Evolutionary conservation across 2,113 vertebrate genomes (phyloP).

Genomic region (Oenanthe oenanthe): DNA sequence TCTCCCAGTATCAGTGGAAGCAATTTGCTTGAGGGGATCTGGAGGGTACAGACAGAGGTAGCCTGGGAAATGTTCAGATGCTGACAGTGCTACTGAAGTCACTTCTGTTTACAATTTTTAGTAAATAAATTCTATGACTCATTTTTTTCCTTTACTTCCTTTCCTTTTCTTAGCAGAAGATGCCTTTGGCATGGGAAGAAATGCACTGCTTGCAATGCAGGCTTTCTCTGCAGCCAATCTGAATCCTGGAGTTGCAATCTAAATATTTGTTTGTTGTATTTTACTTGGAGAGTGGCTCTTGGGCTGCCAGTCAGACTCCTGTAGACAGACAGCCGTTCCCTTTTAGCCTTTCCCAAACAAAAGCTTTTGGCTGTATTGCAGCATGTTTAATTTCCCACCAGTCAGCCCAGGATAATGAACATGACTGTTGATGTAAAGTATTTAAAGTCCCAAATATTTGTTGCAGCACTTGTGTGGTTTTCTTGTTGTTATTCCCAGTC

Average conservation of each 20-base stretch:
- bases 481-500: not conserved
- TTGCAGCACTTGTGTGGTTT: not conserved
- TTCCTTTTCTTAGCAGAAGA: not conserved
- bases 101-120: not conserved
- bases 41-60: not conserved
- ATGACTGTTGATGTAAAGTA: not conserved
- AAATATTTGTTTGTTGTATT: conserved; percentile 45
- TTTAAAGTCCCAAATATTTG: conserved; percentile 16
- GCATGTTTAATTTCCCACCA: conserved; percentile 1
- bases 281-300: conserved; percentile 2
- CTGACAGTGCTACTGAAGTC: not conserved
- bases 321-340: not conserved
- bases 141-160: not conserved
- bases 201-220: not conserved
- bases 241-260: not conserved
- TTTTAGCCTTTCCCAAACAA: conserved; percentile 37
- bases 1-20: not conserved
- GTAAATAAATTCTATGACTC: conserved; percentile 5
- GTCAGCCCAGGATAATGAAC: not conserved
- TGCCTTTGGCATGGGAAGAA: conserved; percentile 3
- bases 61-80: not conserved
- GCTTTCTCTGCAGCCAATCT: conserved; percentile 21
- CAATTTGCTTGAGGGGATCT: not conserved
- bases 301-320: conserved; percentile 29
- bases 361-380: not conserved